A percentile compares a stretch with the other conserved stretches of the same genome.
These are phyloP conservation scores for Phenganax subtilis DNA, from an alignment of 92 coral and sea anemone genomes.

Conservation along the genomic window DNA sequence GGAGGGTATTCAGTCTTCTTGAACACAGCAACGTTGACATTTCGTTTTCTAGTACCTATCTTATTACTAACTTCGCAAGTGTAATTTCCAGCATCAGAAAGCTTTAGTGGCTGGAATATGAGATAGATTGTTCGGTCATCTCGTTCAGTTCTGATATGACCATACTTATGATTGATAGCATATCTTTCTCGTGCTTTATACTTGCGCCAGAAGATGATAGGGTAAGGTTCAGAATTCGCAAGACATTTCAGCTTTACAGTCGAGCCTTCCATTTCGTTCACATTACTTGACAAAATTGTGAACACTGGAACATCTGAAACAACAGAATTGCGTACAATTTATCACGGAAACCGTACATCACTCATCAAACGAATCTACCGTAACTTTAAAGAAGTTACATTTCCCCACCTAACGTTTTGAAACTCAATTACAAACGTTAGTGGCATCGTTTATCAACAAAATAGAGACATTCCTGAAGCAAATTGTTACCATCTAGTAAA, in stretches of 20 bases:
- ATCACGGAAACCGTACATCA: neutral
- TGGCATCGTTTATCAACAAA: too few species aligned
- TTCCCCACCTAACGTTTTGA: too few species aligned
- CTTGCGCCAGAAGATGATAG: conserved; percentile 5
- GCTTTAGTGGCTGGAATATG: conserved; percentile 5
- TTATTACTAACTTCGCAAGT: conserved; percentile 28
- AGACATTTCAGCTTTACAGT: conserved; percentile 30
- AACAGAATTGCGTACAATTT: too few species aligned
- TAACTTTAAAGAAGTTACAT: too few species aligned
- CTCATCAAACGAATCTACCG: neutral
- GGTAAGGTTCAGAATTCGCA: conserved; percentile 21
- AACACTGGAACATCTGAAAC: conserved; percentile 21
- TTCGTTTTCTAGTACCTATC: neutral
- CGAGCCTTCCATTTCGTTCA: neutral
- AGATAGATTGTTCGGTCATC: conserved; percentile 15
- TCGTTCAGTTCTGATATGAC: conserved; percentile 2
- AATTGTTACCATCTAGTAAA: too few species aligned
- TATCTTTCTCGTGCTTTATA: neutral
- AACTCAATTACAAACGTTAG: too few species aligned
- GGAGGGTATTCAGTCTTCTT: conserved; percentile 61
- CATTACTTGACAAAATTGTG: neutral
- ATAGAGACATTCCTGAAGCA: too few species aligned
- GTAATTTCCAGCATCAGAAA: conserved; percentile 29
- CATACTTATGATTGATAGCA: neutral
- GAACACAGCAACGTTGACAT: conserved; percentile 17